A percentile compares a stretch with the other conserved stretches of the same genome.
Conservation (phyloP, 2,797 vertebrate species). For the Sphenodon punctatus region DNA sequence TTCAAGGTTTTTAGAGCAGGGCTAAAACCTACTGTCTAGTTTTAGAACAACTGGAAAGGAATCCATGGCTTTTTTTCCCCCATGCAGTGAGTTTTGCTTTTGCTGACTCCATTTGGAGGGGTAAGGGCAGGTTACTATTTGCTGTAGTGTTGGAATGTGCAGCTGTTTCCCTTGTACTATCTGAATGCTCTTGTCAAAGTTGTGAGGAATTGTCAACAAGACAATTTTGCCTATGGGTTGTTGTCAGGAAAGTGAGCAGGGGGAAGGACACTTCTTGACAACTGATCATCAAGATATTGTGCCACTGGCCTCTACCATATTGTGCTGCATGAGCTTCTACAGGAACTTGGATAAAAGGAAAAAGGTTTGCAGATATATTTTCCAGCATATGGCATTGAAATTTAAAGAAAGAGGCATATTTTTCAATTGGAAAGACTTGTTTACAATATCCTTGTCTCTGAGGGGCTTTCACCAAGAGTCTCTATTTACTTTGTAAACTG, state of each 20-base stretch:
- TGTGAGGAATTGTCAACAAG: background rate
- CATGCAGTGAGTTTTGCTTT: conserved; percentile 4
- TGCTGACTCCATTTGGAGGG: background rate
- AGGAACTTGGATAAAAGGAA: background rate
- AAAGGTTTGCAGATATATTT: background rate
- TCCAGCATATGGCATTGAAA: background rate
- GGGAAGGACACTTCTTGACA: background rate
- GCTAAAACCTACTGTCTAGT: background rate
- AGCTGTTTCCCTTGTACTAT: conserved; percentile 6
- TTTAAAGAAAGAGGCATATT: background rate
- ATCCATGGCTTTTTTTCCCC: background rate
- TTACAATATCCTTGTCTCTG: background rate
- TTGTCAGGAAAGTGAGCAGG: background rate
- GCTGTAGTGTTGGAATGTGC: background rate
- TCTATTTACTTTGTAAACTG: too few relatives aligned
- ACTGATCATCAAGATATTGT: background rate
- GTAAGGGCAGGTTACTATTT: conserved; percentile 1
- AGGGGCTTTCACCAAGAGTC: background rate
- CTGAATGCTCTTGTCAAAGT: background rate
- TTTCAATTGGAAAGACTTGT: background rate
- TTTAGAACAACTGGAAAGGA: conserved; percentile 14
- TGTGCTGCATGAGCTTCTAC: background rate
- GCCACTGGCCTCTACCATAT: background rate
- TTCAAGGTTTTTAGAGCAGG: conserved; percentile 17
- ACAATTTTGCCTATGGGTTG: background rate